These are phyloP conservation scores for Terrapene triunguis DNA, from an alignment of 2,113 vertebrate species.

Conservation along the genomic window DNA sequence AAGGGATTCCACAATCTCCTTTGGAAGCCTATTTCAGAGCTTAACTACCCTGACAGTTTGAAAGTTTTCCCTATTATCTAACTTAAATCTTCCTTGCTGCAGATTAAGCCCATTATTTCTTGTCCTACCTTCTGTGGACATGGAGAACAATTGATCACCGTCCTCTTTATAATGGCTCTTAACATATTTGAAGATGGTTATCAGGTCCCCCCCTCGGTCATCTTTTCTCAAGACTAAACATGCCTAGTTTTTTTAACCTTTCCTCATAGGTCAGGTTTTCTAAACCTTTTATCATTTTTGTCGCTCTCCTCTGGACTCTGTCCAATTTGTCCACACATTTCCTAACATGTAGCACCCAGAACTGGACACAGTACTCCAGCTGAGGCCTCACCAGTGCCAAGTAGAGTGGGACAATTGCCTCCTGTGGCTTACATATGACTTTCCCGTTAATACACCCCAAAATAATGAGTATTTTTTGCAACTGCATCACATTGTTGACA, in stretches of 20 bases:
- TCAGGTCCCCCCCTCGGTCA: background rate
- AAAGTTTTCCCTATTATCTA: background rate
- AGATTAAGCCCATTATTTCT: background rate
- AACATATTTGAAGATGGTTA: background rate
- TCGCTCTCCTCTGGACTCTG: background rate
- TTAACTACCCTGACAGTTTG: background rate
- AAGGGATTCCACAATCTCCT: background rate
- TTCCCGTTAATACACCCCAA: background rate
- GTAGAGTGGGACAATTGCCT: background rate
- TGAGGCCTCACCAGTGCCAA: background rate
- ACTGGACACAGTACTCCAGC: background rate
- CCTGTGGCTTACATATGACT: background rate
- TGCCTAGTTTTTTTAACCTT: background rate
- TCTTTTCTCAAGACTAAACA: background rate
- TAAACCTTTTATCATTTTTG: background rate
- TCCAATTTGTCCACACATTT: background rate
- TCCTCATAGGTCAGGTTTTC: background rate
- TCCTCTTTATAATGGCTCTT: background rate
- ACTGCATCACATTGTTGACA: background rate
- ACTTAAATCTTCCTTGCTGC: background rate
- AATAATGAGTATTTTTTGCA: background rate
- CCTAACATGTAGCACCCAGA: background rate
- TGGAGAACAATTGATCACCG: background rate
- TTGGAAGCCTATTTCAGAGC: no score
- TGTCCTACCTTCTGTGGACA: background rate